These are phyloP conservation scores for Luehdorfia chinensis DNA, from an alignment of 1,140 invertebrate genomes.

Conservation along the genomic window DNA sequence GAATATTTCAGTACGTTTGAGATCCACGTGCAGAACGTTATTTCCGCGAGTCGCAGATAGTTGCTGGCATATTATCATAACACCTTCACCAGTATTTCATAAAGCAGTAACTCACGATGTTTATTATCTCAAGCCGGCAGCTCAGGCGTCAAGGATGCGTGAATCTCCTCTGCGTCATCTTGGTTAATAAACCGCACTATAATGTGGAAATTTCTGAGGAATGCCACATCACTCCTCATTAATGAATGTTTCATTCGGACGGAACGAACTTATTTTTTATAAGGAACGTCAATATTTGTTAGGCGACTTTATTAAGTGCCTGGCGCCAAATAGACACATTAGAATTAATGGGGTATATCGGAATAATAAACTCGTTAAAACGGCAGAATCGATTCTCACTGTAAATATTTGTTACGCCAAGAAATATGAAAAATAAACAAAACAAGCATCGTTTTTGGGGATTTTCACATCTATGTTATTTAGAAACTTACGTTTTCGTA, in stretches of 20 bases:
- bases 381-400: neutral
- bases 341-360: constrained; percentile 14
- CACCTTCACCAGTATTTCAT: constrained; percentile 23
- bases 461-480: too few relatives aligned
- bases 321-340: constrained; percentile 19
- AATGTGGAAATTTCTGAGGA: constrained; percentile 35
- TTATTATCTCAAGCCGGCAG: constrained; percentile 27
- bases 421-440: too few relatives aligned
- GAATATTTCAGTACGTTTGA: too few relatives aligned
- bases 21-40: too few relatives aligned
- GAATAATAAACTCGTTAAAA: constrained; percentile 21
- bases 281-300: constrained; percentile 24
- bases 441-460: too few relatives aligned
- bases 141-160: constrained; percentile 23
- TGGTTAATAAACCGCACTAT: constrained; percentile 20
- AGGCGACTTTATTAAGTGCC: constrained; percentile 11
- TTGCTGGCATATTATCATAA: constrained; percentile 15
- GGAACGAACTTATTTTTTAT: constrained; percentile 19
- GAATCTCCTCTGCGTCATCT: constrained; percentile 19
- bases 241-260: constrained; percentile 21
- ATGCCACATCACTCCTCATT: constrained; percentile 27
- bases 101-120: constrained; percentile 29
- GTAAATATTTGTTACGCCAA: too few relatives aligned
- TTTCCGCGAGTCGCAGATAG: constrained; percentile 5
- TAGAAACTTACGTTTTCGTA: too few relatives aligned